Evolutionary conservation across 2,113 vertebrate genomes (phyloP).

Genomic region (Perognathus longimembris): DNA sequence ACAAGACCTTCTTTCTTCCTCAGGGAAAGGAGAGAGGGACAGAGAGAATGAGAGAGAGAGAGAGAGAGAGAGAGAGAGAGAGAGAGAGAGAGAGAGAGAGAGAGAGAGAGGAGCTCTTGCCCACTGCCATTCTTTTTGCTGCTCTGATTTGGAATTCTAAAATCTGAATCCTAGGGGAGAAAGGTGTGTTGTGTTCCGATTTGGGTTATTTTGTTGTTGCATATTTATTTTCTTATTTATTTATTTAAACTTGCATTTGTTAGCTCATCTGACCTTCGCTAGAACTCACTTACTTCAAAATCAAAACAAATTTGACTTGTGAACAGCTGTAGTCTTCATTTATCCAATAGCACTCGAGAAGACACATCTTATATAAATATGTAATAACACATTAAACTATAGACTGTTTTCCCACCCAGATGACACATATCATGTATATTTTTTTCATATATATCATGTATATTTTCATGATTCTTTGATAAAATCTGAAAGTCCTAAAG

Average conservation of each 20-base stretch:
- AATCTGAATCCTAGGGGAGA: background rate
- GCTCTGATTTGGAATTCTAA: background rate
- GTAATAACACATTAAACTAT: background rate
- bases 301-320: background rate
- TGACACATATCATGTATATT: background rate
- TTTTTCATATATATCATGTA: background rate
- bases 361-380: background rate
- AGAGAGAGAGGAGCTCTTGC: too few relatives aligned
- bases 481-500: constrained; percentile 24
- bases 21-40: background rate
- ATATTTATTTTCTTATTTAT: background rate
- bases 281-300: background rate
- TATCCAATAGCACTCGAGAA: background rate
- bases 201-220: background rate
- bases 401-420: background rate
- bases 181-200: background rate
- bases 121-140: too few relatives aligned
- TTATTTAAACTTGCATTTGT: background rate
- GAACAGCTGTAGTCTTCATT: background rate
- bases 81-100: too few relatives aligned
- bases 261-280: background rate
- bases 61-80: too few relatives aligned
- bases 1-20: too few relatives aligned
- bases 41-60: too few relatives aligned
- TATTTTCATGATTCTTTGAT: background rate